Conservation (phyloP, 53 echinoderm and acorn worm genomes). For the Paelopatides confundens region DNA sequence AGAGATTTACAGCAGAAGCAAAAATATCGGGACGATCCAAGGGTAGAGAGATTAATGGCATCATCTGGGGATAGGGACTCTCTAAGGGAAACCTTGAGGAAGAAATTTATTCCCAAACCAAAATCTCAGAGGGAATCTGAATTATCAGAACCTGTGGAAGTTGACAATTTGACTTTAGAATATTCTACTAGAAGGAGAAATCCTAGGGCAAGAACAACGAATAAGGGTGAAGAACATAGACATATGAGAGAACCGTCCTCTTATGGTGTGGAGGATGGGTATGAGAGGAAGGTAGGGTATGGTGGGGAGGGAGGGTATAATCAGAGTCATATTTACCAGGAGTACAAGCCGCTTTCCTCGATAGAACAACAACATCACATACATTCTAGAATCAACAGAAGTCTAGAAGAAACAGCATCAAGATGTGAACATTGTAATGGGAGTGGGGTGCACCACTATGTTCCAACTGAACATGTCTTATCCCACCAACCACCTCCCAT, state of each 20-base stretch:
- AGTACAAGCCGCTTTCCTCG: not conserved
- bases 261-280: too few relatives aligned
- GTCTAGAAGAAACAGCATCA: not conserved
- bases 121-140: not conserved
- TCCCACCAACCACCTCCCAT: not conserved
- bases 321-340: not conserved
- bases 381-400: not conserved
- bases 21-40: not conserved
- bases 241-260: not conserved
- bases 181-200: not conserved
- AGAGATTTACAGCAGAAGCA: not conserved
- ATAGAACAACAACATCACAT: not conserved
- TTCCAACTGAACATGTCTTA: not conserved
- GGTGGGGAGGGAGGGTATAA: not conserved
- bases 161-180: not conserved
- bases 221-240: not conserved
- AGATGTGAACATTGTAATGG: conserved; percentile 42
- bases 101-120: conserved; percentile 8
- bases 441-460: conserved; percentile 26
- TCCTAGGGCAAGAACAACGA: not conserved
- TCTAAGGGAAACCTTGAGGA: conserved; percentile 37
- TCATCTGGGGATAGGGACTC: not conserved
- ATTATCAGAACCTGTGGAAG: not conserved
- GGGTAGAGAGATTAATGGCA: not conserved
- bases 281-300: too few relatives aligned